Evolutionary conservation across 2,113 vertebrate species (phyloP).

Genomic region (Sphaerodactylus townsendi): DNA sequence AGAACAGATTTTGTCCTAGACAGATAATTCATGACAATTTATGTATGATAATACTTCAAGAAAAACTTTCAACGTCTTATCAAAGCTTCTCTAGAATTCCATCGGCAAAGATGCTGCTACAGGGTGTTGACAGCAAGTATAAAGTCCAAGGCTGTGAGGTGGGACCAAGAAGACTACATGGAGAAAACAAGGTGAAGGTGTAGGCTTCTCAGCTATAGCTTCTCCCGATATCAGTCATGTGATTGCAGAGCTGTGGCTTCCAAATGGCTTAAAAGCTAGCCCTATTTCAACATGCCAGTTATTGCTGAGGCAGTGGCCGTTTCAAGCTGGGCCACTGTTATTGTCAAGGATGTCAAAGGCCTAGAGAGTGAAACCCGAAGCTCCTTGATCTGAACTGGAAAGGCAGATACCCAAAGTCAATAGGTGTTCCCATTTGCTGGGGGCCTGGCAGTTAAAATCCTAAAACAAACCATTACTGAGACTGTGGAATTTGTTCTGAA

Average conservation of each 20-base stretch:
- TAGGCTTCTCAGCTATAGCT: slow-evolving; percentile 9
- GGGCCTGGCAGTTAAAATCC: slow-evolving; percentile 59
- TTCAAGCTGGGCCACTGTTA: slow-evolving; percentile 44
- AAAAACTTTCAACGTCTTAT: slow-evolving; percentile 27
- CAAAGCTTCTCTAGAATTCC: slow-evolving; percentile 32
- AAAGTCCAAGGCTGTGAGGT: slow-evolving; percentile 23
- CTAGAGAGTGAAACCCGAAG: slow-evolving; percentile 36
- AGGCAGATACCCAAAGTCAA: slow-evolving; percentile 23
- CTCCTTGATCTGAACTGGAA: slow-evolving; percentile 40
- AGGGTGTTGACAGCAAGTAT: slow-evolving; percentile 21
- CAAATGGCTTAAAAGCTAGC: slow-evolving; percentile 25
- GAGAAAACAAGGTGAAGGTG: slow-evolving; percentile 36
- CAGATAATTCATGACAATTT: slow-evolving; percentile 44
- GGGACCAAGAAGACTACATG: slow-evolving; percentile 30
- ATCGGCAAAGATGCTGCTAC: slow-evolving; percentile 25
- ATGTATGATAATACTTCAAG: slow-evolving; percentile 37
- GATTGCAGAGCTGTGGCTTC: background rate
- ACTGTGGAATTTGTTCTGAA: slow-evolving; percentile 63
- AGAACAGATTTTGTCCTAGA: slow-evolving; percentile 49
- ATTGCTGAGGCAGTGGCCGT: slow-evolving; percentile 56
- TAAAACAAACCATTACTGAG: slow-evolving; percentile 54
- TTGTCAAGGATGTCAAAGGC: slow-evolving; percentile 49
- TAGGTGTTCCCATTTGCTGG: slow-evolving; percentile 47
- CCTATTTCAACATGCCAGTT: slow-evolving; percentile 39
- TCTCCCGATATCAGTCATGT: slow-evolving; percentile 6